Conservation (phyloP, 2,888 invertebrate species). For the Dynastes hyllus region DNA sequence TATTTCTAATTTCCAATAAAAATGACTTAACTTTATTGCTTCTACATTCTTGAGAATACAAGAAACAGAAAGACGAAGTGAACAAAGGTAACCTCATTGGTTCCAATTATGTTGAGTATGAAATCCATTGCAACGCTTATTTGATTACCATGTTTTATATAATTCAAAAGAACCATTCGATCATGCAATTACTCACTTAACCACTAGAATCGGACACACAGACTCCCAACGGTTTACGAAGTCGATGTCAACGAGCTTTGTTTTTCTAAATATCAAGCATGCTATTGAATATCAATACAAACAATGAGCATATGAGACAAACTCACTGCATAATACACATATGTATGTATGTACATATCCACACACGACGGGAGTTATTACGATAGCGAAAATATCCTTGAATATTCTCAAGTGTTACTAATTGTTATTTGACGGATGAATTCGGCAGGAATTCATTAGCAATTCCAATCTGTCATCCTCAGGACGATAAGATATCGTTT, state of each 20-base stretch:
- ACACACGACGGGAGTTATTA: not conserved
- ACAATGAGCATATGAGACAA: not conserved
- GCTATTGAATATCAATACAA: not conserved
- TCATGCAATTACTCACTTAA: conserved; percentile 56
- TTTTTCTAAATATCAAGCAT: conserved; percentile 3
- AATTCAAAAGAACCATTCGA: conserved; percentile 50
- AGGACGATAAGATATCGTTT: not conserved
- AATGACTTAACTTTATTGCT: too few species aligned
- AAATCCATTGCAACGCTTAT: too few species aligned
- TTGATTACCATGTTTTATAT: too few species aligned
- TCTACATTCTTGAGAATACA: too few species aligned
- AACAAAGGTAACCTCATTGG: too few species aligned
- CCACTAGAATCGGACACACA: conserved; percentile 53
- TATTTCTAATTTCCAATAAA: too few species aligned
- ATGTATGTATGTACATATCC: not conserved
- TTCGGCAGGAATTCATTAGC: not conserved
- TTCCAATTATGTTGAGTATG: too few species aligned
- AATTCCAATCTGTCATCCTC: not conserved
- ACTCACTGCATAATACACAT: not conserved
- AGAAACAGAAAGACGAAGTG: too few species aligned
- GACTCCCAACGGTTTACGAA: conserved; percentile 53
- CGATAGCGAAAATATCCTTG: not conserved
- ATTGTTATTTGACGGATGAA: not conserved
- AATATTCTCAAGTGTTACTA: not conserved
- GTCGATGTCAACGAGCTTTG: conserved; percentile 28